phyloP scores from a whole-genome alignment of 2,797 vertebrate genomes.

The Aeoliscus strigatus region DNA sequence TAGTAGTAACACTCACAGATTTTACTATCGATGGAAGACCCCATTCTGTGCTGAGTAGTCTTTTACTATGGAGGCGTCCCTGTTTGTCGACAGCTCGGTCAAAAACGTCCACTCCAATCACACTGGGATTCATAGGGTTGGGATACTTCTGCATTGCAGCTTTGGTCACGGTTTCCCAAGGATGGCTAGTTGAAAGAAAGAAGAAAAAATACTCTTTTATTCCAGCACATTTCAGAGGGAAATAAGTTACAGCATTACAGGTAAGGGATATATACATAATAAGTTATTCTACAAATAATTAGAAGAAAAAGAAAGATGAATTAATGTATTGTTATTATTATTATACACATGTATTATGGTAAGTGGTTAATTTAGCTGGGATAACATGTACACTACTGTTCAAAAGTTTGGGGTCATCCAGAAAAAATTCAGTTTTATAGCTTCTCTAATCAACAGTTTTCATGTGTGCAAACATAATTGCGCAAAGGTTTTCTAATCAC shows the following conservation, averaged over 20 bases:
- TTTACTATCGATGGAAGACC: slow-evolving; percentile 93
- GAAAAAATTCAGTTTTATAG: too few species aligned
- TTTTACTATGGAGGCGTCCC: slow-evolving; percentile 88
- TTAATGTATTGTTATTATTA: too few species aligned
- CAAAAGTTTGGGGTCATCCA: too few species aligned
- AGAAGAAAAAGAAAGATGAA: too few species aligned
- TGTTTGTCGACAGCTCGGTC: slow-evolving; percentile 79
- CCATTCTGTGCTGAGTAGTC: slow-evolving; percentile 96
- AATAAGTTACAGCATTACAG: background rate
- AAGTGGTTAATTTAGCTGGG: too few species aligned
- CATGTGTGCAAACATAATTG: too few species aligned
- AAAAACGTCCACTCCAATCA: slow-evolving; percentile 93
- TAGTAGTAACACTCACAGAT: slow-evolving; percentile 75
- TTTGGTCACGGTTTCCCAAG: slow-evolving; percentile 94
- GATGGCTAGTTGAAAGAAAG: slow-evolving; percentile 77
- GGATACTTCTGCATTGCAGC: slow-evolving; percentile 99
- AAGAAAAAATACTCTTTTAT: background rate
- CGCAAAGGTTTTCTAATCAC: too few species aligned
- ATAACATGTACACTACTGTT: too few species aligned
- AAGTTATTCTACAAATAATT: too few species aligned
- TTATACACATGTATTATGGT: too few species aligned
- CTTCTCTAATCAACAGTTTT: too few species aligned
- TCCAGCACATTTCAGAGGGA: background rate
- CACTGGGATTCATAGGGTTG: slow-evolving; percentile 96
- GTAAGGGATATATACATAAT: too few species aligned